These are phyloP conservation scores for Microtus pennsylvanicus DNA, from an alignment of 2,113 vertebrate species.

Conservation along the genomic window DNA sequence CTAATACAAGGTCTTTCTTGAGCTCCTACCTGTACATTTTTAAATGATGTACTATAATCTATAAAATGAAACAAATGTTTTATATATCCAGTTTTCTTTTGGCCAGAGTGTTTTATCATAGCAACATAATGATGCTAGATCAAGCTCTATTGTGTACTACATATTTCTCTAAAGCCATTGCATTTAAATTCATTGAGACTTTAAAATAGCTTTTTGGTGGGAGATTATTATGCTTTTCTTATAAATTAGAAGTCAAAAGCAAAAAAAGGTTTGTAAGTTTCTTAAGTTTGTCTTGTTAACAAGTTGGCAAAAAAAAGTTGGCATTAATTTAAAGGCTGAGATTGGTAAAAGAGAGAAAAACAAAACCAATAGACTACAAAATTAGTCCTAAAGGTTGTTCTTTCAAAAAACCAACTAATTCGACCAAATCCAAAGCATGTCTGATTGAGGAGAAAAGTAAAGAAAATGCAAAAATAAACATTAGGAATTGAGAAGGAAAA, in stretches of 20 bases:
- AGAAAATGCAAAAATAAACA: conserved; percentile 14
- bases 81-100: background rate
- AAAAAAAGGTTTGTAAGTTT: background rate
- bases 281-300: background rate
- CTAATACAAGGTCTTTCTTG: background rate
- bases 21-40: background rate
- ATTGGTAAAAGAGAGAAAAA: background rate
- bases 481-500: background rate
- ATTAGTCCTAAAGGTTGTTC: background rate
- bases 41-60: background rate
- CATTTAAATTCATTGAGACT: background rate
- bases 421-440: background rate
- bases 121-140: background rate
- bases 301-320: background rate
- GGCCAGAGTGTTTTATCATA: background rate
- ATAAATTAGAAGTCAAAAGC: background rate
- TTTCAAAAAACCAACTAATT: conserved; percentile 18
- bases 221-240: background rate
- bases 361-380: background rate
- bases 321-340: background rate
- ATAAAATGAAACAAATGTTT: background rate
- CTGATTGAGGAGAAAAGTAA: conserved; percentile 25
- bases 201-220: background rate
- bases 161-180: background rate
- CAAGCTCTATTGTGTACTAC: background rate